Percentiles rank a stretch among this genome's conserved stretches.
Evolutionary conservation across 2,797 vertebrate genomes (phyloP).

Genomic region (Clarias pachynema): DNA sequence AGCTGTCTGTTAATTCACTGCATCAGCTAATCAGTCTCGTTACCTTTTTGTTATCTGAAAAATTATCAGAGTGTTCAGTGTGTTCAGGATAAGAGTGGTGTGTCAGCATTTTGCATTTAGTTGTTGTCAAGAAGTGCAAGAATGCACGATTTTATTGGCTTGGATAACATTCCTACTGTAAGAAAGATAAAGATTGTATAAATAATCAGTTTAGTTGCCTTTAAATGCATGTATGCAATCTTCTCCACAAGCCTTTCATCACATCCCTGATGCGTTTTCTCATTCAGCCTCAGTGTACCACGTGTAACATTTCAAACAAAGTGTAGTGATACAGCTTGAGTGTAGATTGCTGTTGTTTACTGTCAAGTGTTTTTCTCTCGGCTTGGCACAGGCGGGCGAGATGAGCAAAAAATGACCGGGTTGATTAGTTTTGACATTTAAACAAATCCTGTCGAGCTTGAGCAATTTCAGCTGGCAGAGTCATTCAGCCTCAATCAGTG

Average conservation of each 20-base stretch:
- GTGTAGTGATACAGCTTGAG: neutral
- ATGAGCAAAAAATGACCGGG: neutral
- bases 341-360: no score
- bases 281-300: no score
- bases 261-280: no score
- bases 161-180: neutral
- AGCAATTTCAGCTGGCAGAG: neutral
- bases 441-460: neutral
- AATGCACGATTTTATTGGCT: neutral
- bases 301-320: neutral
- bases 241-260: no score
- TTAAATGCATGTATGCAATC: no score
- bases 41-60: neutral
- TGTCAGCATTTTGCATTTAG: constrained; percentile 1
- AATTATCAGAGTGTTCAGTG: no score
- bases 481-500: neutral
- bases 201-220: no score
- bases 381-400: neutral
- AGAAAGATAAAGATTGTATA: no score
- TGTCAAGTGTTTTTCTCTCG: no score
- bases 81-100: constrained; percentile 1
- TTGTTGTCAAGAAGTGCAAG: neutral
- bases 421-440: neutral
- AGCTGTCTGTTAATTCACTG: neutral
- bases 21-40: neutral